phyloP scores from a whole-genome alignment of 2,113 vertebrate genomes.

The zebrafish (Danio rerio) region DNA sequence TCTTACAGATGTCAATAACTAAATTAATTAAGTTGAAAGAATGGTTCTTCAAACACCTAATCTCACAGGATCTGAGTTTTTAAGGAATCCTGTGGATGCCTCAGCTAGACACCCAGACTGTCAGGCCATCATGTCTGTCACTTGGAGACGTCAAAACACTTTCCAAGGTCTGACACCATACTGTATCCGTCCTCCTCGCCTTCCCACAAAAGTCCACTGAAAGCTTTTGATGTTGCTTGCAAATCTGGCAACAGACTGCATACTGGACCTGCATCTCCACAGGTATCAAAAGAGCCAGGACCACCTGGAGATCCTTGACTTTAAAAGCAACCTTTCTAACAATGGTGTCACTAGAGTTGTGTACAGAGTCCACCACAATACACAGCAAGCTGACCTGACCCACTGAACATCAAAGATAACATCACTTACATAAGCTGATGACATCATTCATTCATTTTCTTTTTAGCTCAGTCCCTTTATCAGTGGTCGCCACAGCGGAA shows the following conservation, averaged over 20 bases:
- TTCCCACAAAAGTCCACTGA: background rate
- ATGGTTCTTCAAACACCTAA: too few species aligned
- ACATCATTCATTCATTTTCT: too few species aligned
- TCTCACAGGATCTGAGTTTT: too few species aligned
- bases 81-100: too few species aligned
- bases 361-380: background rate
- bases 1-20: too few species aligned
- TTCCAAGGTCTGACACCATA: background rate
- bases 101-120: too few species aligned
- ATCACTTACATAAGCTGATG: background rate
- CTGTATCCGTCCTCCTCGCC: background rate
- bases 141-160: background rate
- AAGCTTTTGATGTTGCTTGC: background rate
- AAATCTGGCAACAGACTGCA: background rate
- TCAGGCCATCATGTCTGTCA: background rate
- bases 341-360: background rate
- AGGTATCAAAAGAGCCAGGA: conserved; percentile 18
- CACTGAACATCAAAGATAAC: background rate
- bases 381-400: background rate
- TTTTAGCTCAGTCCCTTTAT: too few species aligned
- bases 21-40: too few species aligned
- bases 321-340: conserved; percentile 16
- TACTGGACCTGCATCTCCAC: background rate
- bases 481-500: too few species aligned
- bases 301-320: background rate